Conservation (phyloP, 2,888 invertebrate genomes). For the Cheilosia soror region DNA sequence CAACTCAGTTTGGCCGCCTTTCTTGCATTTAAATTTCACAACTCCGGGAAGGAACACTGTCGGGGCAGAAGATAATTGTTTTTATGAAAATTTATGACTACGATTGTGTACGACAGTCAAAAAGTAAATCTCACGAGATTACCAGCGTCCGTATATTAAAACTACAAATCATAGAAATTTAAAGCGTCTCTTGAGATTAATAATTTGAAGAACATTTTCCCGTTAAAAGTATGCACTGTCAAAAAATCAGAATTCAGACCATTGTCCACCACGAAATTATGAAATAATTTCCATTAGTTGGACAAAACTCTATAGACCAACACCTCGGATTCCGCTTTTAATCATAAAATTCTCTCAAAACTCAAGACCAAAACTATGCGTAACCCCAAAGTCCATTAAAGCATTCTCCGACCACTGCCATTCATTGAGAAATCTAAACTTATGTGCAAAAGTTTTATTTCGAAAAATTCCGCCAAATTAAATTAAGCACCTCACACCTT, state of each 20-base stretch:
- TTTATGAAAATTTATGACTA: too few relatives aligned
- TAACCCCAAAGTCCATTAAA: conserved; percentile 56
- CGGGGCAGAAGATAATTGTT: too few relatives aligned
- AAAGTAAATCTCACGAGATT: neutral
- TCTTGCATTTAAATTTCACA: too few relatives aligned
- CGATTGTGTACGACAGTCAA: neutral
- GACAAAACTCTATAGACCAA: conserved; percentile 15
- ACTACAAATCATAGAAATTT: neutral
- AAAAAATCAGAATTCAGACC: neutral
- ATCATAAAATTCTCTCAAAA: conserved; percentile 63
- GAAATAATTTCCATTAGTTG: conserved; percentile 45
- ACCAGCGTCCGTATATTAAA: neutral
- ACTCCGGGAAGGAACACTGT: too few relatives aligned
- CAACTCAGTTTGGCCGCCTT: too few relatives aligned
- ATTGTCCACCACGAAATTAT: conserved; percentile 20
- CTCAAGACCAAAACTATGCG: conserved; percentile 53
- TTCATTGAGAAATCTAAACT: conserved; percentile 59
- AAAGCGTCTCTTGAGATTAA: neutral
- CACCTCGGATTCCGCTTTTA: conserved; percentile 33
- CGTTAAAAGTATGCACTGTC: conserved; percentile 19
- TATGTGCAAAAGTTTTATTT: conserved; percentile 65
- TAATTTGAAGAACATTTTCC: conserved; percentile 16
- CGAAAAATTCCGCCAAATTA: conserved; percentile 64
- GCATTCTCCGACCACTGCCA: conserved; percentile 25
- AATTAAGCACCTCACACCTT: conserved; percentile 59